Percentiles rank a stretch among this genome's conserved stretches.
phyloP scores from a whole-genome alignment of 2,888 invertebrate genomes.

The Drosophila anomelani region DNA sequence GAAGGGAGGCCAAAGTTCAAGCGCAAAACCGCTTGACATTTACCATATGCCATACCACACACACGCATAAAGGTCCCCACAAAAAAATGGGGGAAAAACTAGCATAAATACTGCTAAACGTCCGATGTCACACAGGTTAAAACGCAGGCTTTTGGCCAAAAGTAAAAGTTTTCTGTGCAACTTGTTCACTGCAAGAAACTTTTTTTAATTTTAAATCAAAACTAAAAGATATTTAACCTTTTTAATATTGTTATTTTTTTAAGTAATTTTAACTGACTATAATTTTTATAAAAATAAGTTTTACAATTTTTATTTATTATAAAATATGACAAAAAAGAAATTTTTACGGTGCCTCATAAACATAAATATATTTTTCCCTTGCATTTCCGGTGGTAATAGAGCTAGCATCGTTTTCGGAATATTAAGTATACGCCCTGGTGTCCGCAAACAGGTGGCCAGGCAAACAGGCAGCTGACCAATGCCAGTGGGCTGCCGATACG shows the following conservation, averaged over 20 bases:
- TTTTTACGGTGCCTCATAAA: not conserved
- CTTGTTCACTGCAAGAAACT: not conserved
- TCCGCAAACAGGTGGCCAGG: conserved; percentile 27
- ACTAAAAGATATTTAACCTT: not conserved
- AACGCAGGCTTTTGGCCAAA: conserved; percentile 13
- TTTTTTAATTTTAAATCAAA: not conserved
- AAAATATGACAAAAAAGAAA: not conserved
- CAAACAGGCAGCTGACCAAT: conserved; percentile 4
- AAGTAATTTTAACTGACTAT: too few relatives aligned
- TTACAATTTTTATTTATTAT: not conserved
- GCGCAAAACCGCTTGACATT: conserved; percentile 60
- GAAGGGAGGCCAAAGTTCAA: conserved; percentile 43
- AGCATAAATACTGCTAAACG: conserved; percentile 4
- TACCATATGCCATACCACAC: conserved; percentile 50
- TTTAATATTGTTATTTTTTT: too few relatives aligned
- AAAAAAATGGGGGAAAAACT: not conserved
- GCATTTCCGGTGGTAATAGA: conserved; percentile 16
- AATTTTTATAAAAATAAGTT: not conserved
- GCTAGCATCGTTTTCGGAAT: conserved; percentile 12
- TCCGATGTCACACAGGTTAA: conserved; percentile 23
- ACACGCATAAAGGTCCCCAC: conserved; percentile 1
- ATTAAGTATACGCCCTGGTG: conserved; percentile 36
- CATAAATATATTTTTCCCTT: conserved; percentile 2
- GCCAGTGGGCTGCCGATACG: conserved; percentile 1
- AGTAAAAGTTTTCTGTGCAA: conserved; percentile 16